Evolutionary conservation across 2,888 invertebrate genomes (phyloP), one percentile per base, ranked within the genome.

Genomic region (Andrena camellia): DNA sequence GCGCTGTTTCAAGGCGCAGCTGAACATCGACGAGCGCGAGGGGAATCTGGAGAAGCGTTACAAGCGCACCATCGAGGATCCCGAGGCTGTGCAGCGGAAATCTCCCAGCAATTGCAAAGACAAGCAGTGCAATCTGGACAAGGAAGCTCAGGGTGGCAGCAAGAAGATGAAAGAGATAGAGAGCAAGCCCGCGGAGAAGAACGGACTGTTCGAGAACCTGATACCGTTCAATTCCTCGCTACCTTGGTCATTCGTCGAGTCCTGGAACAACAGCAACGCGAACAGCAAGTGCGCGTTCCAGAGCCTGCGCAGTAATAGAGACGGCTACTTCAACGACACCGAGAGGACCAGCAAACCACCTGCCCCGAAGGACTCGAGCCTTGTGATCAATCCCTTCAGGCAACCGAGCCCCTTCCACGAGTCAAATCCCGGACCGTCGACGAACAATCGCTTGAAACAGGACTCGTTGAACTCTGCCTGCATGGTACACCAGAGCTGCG

Each of bases 21-120:
- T 93, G 72, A 93, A 85, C 73, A 92, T 93, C 80, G 93, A 93
- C 10, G 91, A 90, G 17, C 84, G 86, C 13, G 92, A 92, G 5
- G 90, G 86, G 4, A 93, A 92, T 78, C 73, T 90, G 31, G 93
- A 93, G 76, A 94, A 94, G 72, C 92, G 93, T 42, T 92, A 92
- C 90, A 94, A 94, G 78, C 90, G 92, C 13, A 88, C 92, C 8
- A 76, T 84, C 8, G 88, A 89, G 35, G 81, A 77, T 8, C 6
- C 77, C 0, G 88, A 86, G n/a, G 8, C 66, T 6, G 52, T 7
- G 23, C 74, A 75, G 3, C 17, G 64, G 66, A 83, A 81, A 6
- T 29, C 54, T 6, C 3, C 42, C 10, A 26, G 59, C 52, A 85
- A 73, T 20, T 62, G 62, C n/a, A 80, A 70, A 48, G 88, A 84